A percentile compares a stretch with the other conserved stretches of the same genome.
Evolutionary conservation across 2,797 vertebrate genomes (phyloP).

Genomic region (Pseudocheirus occidentalis): DNA sequence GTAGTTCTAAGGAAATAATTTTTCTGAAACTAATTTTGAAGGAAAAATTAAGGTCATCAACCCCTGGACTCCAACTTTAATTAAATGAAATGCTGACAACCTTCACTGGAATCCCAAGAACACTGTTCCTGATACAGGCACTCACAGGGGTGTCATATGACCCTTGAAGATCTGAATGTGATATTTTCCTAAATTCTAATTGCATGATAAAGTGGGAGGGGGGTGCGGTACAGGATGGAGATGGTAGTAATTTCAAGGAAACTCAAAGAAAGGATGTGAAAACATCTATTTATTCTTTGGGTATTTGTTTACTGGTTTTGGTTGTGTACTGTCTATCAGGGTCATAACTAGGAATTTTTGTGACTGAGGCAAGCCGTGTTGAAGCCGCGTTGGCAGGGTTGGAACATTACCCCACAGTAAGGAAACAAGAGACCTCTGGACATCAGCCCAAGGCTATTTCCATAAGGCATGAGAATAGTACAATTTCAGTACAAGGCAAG

Average conservation of each 20-base stretch:
- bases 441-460: neutral
- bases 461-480: neutral
- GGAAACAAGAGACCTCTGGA: neutral
- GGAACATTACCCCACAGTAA: neutral
- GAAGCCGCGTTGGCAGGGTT: neutral
- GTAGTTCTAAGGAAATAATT: constrained; percentile 86
- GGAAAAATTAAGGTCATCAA: constrained; percentile 84
- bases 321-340: neutral
- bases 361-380: neutral
- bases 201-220: constrained; percentile 65
- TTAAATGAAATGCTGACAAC: constrained; percentile 83
- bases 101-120: constrained; percentile 73
- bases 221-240: neutral
- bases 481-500: neutral
- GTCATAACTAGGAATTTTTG: neutral
- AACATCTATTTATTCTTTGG: neutral
- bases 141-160: constrained; percentile 51
- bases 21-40: constrained; percentile 84
- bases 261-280: constrained; percentile 28
- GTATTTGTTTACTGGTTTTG: neutral
- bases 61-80: constrained; percentile 80
- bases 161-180: constrained; percentile 69
- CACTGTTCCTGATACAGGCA: constrained; percentile 72
- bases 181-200: constrained; percentile 73
- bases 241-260: constrained; percentile 18